Percentiles rank a stretch among this genome's conserved stretches.
Evolutionary conservation across 2,888 invertebrate genomes (phyloP).

Genomic region (Ptychoptera contaminata): DNA sequence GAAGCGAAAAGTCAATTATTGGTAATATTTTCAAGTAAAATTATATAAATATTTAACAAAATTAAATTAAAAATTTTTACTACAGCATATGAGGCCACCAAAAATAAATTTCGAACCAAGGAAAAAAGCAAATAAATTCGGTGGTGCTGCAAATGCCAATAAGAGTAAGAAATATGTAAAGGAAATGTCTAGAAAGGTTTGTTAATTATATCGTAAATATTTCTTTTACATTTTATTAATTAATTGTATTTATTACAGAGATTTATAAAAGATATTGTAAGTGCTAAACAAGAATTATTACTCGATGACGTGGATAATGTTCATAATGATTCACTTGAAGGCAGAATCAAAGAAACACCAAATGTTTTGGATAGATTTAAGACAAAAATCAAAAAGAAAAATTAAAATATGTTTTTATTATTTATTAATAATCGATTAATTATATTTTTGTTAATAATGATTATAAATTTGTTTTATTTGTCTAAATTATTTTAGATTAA

Average conservation of each 20-base stretch:
- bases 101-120: slow-evolving; percentile 61
- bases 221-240: slow-evolving; percentile 7
- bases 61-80: slow-evolving; percentile 17
- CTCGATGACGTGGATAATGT: slow-evolving; percentile 12
- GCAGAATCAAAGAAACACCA: slow-evolving; percentile 20
- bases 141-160: slow-evolving; percentile 54
- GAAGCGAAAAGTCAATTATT: slow-evolving; percentile 56
- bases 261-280: slow-evolving; percentile 26
- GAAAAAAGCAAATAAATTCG: slow-evolving; percentile 60
- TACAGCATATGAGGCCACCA: slow-evolving; percentile 60
- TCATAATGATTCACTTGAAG: slow-evolving; percentile 2
- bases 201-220: slow-evolving; percentile 10
- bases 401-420: not conserved
- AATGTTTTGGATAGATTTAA: slow-evolving; percentile 57
- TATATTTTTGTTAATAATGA: too few species aligned
- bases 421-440: not conserved
- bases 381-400: slow-evolving; percentile 30
- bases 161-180: slow-evolving; percentile 63
- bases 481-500: too few species aligned
- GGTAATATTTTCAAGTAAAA: slow-evolving; percentile 29
- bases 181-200: slow-evolving; percentile 49
- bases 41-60: not conserved
- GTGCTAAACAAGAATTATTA: not conserved
- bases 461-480: too few species aligned
- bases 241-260: slow-evolving; percentile 30